Percentiles rank a stretch among this genome's conserved stretches.
Conservation (phyloP, 1,140 invertebrate species). For the Thalassaphorura encarpata region DNA sequence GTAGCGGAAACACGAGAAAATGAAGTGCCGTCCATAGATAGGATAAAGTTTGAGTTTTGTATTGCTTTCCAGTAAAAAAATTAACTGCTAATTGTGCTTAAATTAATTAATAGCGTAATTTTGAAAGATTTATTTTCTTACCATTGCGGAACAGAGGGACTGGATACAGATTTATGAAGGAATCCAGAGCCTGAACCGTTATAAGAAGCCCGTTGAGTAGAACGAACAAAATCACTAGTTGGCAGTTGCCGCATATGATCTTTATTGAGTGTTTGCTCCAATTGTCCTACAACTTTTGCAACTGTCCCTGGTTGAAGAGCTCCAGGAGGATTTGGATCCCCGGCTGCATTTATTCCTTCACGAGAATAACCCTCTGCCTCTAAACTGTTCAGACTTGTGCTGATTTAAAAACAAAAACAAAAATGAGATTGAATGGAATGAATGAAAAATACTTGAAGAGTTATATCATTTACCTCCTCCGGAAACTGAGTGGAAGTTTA, state of each 20-base stretch:
- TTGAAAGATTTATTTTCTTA: slow-evolving; percentile 17
- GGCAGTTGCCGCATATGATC: background rate
- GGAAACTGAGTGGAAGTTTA: slow-evolving; percentile 28
- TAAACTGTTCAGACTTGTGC: slow-evolving; percentile 25
- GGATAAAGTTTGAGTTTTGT: no score
- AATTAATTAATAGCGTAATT: no score
- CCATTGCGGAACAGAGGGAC: slow-evolving; percentile 28
- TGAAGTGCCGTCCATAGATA: no score
- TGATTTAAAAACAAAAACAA: slow-evolving; percentile 13
- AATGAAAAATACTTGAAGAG: background rate
- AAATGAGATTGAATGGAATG: background rate
- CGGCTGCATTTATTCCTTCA: slow-evolving; percentile 2
- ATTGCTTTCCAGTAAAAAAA: no score
- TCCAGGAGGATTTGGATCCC: slow-evolving; percentile 16
- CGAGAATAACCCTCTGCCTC: slow-evolving; percentile 8
- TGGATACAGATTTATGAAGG: slow-evolving; percentile 30
- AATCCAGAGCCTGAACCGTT: slow-evolving; percentile 14
- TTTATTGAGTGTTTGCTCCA: slow-evolving; percentile 16
- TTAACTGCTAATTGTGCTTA: no score
- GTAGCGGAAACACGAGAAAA: no score
- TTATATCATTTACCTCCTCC: slow-evolving; percentile 21
- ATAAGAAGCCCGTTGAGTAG: slow-evolving; percentile 13
- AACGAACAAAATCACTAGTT: slow-evolving; percentile 12
- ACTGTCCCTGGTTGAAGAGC: slow-evolving; percentile 9
- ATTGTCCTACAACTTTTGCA: slow-evolving; percentile 14